A percentile compares a stretch with the other conserved stretches of the same genome.
phyloP scores from a whole-genome alignment of 92 coral and sea anemone genomes.

The Paramuricea clavata region DNA sequence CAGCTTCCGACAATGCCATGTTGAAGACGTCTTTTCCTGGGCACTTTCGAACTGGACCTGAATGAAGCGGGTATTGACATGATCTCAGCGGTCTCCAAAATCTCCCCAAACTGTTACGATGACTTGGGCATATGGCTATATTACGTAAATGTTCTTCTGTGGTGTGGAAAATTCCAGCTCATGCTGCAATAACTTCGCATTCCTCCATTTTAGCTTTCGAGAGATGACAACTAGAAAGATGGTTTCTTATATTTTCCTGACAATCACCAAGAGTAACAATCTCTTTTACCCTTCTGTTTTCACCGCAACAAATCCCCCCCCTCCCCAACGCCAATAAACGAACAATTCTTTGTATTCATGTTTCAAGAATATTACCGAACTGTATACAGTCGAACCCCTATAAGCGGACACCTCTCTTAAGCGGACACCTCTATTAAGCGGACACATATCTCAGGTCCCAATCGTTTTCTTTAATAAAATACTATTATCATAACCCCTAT shows the following conservation, averaged over 20 bases:
- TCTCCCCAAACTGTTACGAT: not conserved
- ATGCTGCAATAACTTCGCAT: conserved; percentile 1
- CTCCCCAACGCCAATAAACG: not conserved
- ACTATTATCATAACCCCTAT: too few species aligned
- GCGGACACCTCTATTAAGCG: too few species aligned
- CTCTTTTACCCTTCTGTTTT: not conserved
- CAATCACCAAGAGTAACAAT: conserved; percentile 11
- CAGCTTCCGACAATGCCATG: conserved; percentile 16
- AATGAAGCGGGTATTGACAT: conserved; percentile 21
- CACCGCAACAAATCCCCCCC: conserved; percentile 21
- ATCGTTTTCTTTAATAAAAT: too few species aligned
- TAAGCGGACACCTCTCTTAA: too few species aligned
- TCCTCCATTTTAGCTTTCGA: conserved; percentile 16
- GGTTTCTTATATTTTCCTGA: not conserved
- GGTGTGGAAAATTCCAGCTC: conserved; percentile 22
- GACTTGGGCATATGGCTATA: not conserved
- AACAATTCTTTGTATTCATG: not conserved
- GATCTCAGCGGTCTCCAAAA: not conserved
- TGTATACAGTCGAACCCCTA: too few species aligned
- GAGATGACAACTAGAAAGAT: conserved; percentile 23
- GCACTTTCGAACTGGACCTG: conserved; percentile 17
- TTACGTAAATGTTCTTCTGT: conserved; percentile 3
- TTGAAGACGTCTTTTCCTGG: conserved; percentile 19
- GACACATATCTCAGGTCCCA: too few species aligned
- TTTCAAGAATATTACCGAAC: not conserved